Conservation (phyloP, 2,888 invertebrate species). For the Apamea epomidion region DNA sequence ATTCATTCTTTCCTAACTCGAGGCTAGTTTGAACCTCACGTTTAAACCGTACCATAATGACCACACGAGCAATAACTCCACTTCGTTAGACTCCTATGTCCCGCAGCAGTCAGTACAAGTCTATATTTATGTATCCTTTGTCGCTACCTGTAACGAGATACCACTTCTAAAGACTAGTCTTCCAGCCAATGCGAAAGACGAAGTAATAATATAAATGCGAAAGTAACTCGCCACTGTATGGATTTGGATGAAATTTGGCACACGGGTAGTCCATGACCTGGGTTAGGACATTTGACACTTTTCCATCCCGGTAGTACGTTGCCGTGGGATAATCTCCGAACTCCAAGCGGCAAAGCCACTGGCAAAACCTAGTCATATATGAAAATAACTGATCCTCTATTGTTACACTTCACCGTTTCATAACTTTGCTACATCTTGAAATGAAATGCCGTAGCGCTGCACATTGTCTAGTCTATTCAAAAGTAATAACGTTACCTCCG, state of each 20-base stretch:
- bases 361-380: not conserved
- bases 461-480: constrained; percentile 30
- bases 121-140: constrained; percentile 45
- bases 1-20: not conserved
- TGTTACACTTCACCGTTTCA: not conserved
- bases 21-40: not conserved
- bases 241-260: not conserved
- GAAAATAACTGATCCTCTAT: not conserved
- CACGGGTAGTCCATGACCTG: not conserved
- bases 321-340: not conserved
- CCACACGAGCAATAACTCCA: constrained; percentile 24
- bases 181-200: not conserved
- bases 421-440: constrained; percentile 22
- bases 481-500: constrained; percentile 39
- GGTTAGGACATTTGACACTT: not conserved
- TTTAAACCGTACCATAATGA: constrained; percentile 18
- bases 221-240: not conserved
- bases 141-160: constrained; percentile 11
- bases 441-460: constrained; percentile 29
- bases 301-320: not conserved
- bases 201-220: not conserved
- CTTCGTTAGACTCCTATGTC: constrained; percentile 33
- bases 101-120: constrained; percentile 1
- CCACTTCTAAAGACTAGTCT: not conserved
- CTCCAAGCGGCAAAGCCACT: not conserved